Base-by-base conservation (phyloP, 2,797 vertebrate genomes). In the Falco peregrinus region DNA sequence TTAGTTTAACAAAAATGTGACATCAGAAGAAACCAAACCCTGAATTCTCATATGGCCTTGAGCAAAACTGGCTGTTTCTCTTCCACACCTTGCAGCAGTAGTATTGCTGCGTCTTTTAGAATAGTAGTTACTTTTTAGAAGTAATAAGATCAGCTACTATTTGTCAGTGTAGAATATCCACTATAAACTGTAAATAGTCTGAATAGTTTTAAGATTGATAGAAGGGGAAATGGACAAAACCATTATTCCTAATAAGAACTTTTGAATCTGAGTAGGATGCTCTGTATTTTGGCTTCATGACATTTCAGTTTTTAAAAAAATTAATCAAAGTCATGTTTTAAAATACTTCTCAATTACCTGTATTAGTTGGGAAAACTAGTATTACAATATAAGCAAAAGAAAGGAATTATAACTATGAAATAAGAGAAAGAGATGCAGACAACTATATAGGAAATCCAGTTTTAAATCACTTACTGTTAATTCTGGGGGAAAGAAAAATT, bases 401-500 rank as follows among this genome's bases (percentile, higher is more conserved):
- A 96, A 93, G 91, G 63, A 80, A 95, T 87, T 43, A 74, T 77
- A 89, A 86, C 91, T 90, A 92, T 95, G 91, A 95, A 97, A 95
- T 77, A 57, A 91, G 89, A 39, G 39, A 92, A 77, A 90, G 84
- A 96, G 86, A 94, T 70, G 48, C 89, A 95, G 94, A 90, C 76
- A 96, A 89, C 89, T 97, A 31, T 90, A 89, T 92, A 92, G 93
- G 89, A 97, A 95, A 89, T 91, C 71, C 21, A 2, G 50, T 93
- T 95, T 95, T 85, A 96, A 97, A 91, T 83, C 50, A 65, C 82
- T 97, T 97, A 93, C 20, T 80, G 6, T 48, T 96, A 95, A 93
- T 95, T 97, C 67, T 79, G 26, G 68, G 92, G 90, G 68, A 76
- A 93, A 96, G 53, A 91, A 97, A 97, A 97, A 95, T 69, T 87